phyloP scores from a whole-genome alignment of 2,888 invertebrate species.

The Caenorhabditis panamensis region DNA sequence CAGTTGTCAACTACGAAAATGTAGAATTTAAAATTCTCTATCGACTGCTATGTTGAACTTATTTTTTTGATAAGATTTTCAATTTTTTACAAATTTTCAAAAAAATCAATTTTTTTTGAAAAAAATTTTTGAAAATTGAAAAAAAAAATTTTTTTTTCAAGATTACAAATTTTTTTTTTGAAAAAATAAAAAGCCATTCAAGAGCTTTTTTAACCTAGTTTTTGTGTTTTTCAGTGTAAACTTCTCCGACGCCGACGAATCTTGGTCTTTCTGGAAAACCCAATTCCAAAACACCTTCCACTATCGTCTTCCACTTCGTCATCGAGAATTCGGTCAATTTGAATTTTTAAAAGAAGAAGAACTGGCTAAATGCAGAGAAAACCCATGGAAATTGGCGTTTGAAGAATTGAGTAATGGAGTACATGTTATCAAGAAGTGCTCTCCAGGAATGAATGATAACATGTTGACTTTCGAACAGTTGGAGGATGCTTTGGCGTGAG shows the following conservation, averaged over 20 bases:
- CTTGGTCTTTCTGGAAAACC: background rate
- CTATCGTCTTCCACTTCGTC: background rate
- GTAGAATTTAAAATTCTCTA: too few species aligned
- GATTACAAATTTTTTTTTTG: too few species aligned
- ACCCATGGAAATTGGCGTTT: conserved; percentile 99
- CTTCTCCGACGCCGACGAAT: too few species aligned
- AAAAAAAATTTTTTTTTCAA: too few species aligned
- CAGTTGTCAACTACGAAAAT: too few species aligned
- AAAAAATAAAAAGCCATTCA: too few species aligned
- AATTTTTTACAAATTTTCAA: too few species aligned
- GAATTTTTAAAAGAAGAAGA: background rate
- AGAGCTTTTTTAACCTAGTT: too few species aligned
- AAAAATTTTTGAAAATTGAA: background rate
- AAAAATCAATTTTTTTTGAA: too few species aligned
- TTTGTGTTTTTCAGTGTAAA: too few species aligned
- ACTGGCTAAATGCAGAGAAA: conserved; percentile 83
- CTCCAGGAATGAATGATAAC: conserved; percentile 61
- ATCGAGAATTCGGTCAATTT: background rate
- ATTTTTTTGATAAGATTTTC: too few species aligned
- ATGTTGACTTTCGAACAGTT: conserved; percentile 73
- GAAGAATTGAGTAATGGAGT: conserved; percentile 86
- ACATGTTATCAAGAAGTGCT: conserved; percentile 73
- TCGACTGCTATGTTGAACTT: too few species aligned
- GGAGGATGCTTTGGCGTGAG: conserved; percentile 69
- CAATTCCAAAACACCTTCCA: background rate